Percentiles rank a stretch among this genome's conserved stretches.
phyloP scores from a whole-genome alignment of 2,797 vertebrate genomes.

The Sebastes miniatus region DNA sequence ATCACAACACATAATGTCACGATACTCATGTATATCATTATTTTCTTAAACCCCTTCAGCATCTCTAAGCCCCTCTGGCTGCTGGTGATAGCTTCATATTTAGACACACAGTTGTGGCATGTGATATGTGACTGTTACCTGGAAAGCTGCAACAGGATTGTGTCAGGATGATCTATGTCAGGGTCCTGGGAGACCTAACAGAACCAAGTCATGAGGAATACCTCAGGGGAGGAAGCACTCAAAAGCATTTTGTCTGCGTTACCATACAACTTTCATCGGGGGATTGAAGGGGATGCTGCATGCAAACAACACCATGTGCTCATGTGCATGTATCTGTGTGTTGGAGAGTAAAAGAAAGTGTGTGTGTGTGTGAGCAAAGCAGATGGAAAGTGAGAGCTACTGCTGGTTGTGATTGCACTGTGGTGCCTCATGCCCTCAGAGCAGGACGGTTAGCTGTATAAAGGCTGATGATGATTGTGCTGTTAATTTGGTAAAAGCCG shows the following conservation, averaged over 20 bases:
- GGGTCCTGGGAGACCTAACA: conserved; percentile 30
- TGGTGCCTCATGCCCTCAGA: neutral
- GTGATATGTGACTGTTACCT: conserved; percentile 23
- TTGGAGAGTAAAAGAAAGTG: neutral
- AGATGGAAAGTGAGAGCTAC: conserved; percentile 35
- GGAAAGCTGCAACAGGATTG: conserved; percentile 15
- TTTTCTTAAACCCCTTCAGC: neutral
- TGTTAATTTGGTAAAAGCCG: neutral
- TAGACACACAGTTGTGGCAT: neutral
- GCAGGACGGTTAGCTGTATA: neutral
- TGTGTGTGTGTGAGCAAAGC: neutral
- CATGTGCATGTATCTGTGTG: neutral
- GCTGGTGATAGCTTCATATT: neutral
- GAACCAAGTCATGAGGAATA: conserved; percentile 11
- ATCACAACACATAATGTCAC: too few species aligned
- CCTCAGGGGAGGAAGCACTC: conserved; percentile 17
- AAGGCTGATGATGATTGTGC: neutral
- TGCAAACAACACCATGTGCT: conserved; percentile 6
- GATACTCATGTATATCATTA: too few species aligned
- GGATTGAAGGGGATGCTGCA: conserved; percentile 5
- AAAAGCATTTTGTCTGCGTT: conserved; percentile 27
- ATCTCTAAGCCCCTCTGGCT: neutral
- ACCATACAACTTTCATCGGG: conserved; percentile 13
- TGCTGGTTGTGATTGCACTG: conserved; percentile 22
- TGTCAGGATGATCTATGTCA: conserved; percentile 37